phyloP scores from a whole-genome alignment of 2,113 vertebrate species.

The Oreochromis niloticus region DNA sequence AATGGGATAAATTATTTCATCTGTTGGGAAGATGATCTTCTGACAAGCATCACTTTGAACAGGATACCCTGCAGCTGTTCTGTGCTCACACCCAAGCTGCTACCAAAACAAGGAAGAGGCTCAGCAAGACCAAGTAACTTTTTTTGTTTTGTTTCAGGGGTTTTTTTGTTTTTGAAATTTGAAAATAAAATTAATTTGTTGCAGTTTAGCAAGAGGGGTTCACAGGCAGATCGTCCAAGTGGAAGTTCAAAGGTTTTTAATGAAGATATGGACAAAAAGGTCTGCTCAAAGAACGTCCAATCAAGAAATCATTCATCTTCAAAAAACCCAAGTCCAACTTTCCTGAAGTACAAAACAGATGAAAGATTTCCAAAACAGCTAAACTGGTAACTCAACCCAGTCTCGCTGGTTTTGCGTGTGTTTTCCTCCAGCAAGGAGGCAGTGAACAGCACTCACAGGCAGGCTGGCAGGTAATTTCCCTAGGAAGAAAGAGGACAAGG shows the following conservation, averaged over 20 bases:
- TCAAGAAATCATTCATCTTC: rapidly evolving
- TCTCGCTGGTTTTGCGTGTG: rapidly evolving
- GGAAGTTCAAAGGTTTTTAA: neutral
- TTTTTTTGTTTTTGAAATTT: neutral
- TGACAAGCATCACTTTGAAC: neutral
- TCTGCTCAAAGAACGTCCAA: neutral
- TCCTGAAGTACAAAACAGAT: neutral
- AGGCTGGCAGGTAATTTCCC: neutral
- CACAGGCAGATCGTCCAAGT: neutral
- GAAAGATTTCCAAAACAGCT: neutral
- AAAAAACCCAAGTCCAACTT: neutral
- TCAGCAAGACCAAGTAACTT: neutral
- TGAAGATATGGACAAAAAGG: neutral
- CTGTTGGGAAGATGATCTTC: conserved; percentile 10
- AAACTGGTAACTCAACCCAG: neutral
- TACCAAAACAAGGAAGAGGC: neutral
- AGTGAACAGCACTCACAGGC: neutral
- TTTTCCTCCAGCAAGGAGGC: neutral
- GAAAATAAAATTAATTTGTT: neutral
- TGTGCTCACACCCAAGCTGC: neutral
- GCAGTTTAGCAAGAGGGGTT: neutral
- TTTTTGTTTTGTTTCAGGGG: rapidly evolving
- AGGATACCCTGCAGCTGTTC: conserved; percentile 23
- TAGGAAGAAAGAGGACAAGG: neutral
- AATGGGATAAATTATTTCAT: conserved; percentile 41